Conservation (phyloP, 2,888 invertebrate genomes). For the Brachyptera risi region DNA sequence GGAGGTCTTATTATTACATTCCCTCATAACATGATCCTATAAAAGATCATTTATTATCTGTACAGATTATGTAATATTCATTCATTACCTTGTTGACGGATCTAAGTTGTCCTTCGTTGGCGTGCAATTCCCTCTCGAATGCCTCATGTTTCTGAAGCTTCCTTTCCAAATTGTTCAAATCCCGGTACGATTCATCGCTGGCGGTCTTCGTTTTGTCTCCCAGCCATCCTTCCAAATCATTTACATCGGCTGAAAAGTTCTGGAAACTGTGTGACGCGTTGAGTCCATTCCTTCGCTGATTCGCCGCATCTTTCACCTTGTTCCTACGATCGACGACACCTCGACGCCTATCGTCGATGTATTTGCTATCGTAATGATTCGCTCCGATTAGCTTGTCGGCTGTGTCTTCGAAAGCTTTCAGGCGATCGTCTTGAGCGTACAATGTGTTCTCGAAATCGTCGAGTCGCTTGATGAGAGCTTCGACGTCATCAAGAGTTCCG, state of each 20-base stretch:
- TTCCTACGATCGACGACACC: conserved; percentile 72
- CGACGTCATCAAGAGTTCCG: conserved; percentile 84
- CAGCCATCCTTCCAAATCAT: conserved; percentile 87
- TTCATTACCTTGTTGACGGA: conserved; percentile 75
- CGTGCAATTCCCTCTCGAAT: conserved; percentile 89
- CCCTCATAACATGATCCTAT: too few relatives aligned
- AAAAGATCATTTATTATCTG: too few relatives aligned
- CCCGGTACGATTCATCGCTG: conserved; percentile 88
- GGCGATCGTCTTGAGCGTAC: conserved; percentile 86
- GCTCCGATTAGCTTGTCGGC: conserved; percentile 76
- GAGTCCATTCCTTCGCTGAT: conserved; percentile 67
- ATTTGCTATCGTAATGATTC: conserved; percentile 74
- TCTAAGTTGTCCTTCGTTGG: conserved; percentile 88
- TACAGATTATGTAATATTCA: too few relatives aligned
- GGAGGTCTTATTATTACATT: too few relatives aligned
- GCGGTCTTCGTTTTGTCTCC: conserved; percentile 88
- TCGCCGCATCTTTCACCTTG: conserved; percentile 68
- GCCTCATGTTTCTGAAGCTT: conserved; percentile 96
- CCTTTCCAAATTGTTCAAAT: conserved; percentile 81
- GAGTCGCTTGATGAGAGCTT: conserved; percentile 88
- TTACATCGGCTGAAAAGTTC: conserved; percentile 87
- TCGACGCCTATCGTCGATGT: conserved; percentile 66
- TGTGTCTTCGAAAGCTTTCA: conserved; percentile 75
- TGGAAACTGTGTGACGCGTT: conserved; percentile 86
- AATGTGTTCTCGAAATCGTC: conserved; percentile 90